These are phyloP conservation scores for Falco rusticolus DNA, from an alignment of 2,797 vertebrate species.

Conservation along the genomic window DNA sequence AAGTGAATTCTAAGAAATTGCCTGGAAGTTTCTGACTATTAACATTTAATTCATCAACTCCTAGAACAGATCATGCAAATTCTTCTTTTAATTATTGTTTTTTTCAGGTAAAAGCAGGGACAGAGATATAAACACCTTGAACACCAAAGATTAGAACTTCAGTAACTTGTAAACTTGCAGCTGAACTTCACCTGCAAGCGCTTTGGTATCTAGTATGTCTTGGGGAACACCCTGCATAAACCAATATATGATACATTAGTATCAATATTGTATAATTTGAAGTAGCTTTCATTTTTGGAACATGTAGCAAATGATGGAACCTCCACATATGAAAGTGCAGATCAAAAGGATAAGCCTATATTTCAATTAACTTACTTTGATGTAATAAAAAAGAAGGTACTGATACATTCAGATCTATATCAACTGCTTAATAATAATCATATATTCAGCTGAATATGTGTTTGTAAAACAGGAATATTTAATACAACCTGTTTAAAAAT, in stretches of 20 bases:
- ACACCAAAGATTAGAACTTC: not conserved
- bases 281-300: not conserved
- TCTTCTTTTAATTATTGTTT: not conserved
- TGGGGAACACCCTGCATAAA: not conserved
- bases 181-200: not conserved
- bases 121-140: not conserved
- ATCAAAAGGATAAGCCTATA: not conserved
- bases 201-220: not conserved
- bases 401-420: not conserved
- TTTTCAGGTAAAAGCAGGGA: not conserved
- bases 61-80: not conserved
- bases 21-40: not conserved
- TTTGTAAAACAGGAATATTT: not conserved
- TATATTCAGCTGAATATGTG: not conserved
- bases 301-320: not conserved
- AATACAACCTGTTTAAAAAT: not conserved
- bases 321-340: not conserved
- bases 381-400: not conserved
- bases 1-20: not conserved
- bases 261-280: not conserved
- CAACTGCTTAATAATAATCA: not conserved
- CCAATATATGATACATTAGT: not conserved
- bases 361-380: not conserved
- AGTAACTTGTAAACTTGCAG: not conserved
- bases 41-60: not conserved